Evolutionary conservation across 2,113 vertebrate species (phyloP).

Genomic region (Melanerpes formicivorus): DNA sequence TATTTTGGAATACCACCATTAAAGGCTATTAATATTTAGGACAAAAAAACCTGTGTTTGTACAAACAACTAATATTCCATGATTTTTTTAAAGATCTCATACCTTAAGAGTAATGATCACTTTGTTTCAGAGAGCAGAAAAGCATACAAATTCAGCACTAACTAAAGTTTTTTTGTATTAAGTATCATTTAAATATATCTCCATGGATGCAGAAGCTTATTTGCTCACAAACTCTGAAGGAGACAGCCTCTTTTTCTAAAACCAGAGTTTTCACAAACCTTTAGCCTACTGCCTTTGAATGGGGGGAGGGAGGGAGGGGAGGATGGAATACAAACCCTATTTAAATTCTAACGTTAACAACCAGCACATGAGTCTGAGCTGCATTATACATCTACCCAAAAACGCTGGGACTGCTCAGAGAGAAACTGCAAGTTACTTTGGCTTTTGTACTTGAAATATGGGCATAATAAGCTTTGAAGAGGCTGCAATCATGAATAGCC

Average conservation of each 20-base stretch:
- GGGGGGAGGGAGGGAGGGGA: not conserved
- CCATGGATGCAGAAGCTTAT: not conserved
- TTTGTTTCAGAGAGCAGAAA: not conserved
- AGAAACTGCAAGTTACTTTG: constrained; percentile 27
- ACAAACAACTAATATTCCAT: not conserved
- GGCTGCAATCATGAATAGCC: not conserved
- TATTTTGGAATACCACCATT: not conserved
- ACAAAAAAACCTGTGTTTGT: not conserved
- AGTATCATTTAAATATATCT: not conserved
- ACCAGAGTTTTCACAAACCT: not conserved
- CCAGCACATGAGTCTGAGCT: not conserved
- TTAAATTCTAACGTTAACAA: constrained; percentile 46
- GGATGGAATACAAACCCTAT: constrained; percentile 1
- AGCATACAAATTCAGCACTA: not conserved
- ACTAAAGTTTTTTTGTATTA: not conserved
- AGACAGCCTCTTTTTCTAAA: not conserved
- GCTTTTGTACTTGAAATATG: constrained; percentile 40
- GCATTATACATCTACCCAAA: not conserved
- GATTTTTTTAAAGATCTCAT: not conserved
- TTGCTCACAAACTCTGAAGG: not conserved
- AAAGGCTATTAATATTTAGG: not conserved
- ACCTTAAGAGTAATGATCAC: not conserved
- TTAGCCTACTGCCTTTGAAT: not conserved
- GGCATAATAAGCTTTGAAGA: constrained; percentile 21
- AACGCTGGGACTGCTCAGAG: not conserved